Base-by-base conservation (phyloP, 2,888 invertebrate species). In the Epiblema foenella region DNA sequence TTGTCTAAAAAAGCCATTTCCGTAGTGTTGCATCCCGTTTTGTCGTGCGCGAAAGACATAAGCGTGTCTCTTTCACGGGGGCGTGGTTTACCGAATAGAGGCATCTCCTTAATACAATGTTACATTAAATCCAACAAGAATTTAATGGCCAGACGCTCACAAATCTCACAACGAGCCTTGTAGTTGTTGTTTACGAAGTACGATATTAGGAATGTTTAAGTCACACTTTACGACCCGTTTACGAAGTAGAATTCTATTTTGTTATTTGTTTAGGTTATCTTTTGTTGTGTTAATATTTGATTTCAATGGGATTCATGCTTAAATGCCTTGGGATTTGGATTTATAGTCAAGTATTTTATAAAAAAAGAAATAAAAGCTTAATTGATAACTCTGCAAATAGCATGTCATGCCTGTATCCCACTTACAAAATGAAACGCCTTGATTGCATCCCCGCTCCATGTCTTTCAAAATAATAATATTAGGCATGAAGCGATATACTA, bases 201-300 rank as follows among this genome's bases (percentile, higher is more conserved):
- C 42, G 20, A 11, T 24, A n/a, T 59, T 65, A 66, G 59, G 62
- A 62, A 67, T 56, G 49, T 62, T 67, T 62, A 67, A 71, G 29
- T 57, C 62, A n/a, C 51, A 29, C 62, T 71, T 70, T 71, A 67
- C 62, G 62, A 37, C 37, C 37, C 62, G 17, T 70, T 66, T 66
- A 60, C 64, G 46, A 59, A 68, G 42, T 63, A 56, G 46, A 46
- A 54, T 37, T 57, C 37, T 62, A 49, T 56, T 51, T 60, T 66
- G 37, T 60, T 71, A 39, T 71, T 71, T 71, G 24, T 29, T 49
- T 60, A 60, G 49, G 56, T 60, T 66, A 71, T 66, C 66, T 56
- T 71, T 71, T 60, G 56, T 67, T 49, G 29, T 56, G 49, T 18
- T 18, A 66, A 60, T 66, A 70, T 66, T 39, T 65, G 69, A 58